Percentiles rank a stretch among this genome's conserved stretches.
These are phyloP conservation scores for Pseudomyrmex cubaensis DNA, from an alignment of 1,140 invertebrate genomes.

Conservation along the genomic window DNA sequence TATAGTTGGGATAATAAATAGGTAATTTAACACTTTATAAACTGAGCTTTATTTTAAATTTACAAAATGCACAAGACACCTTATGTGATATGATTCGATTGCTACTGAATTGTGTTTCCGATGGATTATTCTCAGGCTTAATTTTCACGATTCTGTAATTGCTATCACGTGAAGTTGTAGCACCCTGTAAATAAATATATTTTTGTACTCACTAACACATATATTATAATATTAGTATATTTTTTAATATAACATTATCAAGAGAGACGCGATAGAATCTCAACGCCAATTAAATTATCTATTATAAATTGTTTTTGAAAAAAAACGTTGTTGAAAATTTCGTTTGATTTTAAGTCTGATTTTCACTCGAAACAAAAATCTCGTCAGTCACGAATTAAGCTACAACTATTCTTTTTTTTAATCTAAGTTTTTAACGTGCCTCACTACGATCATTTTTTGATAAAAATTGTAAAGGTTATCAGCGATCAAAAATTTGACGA, in stretches of 20 bases:
- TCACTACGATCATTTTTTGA: too few species aligned
- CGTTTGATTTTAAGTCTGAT: background rate
- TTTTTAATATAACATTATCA: too few species aligned
- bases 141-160: conserved; percentile 87
- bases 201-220: background rate
- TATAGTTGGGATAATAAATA: background rate
- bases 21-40: background rate
- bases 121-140: conserved; percentile 83
- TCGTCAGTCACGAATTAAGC: conserved; percentile 13
- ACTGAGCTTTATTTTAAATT: conserved; percentile 1
- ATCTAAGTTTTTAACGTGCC: too few species aligned
- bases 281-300: too few species aligned
- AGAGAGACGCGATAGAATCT: too few species aligned
- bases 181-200: conserved; percentile 84
- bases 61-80: conserved; percentile 67
- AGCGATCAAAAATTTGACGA: conserved; percentile 9
- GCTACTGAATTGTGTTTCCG: conserved; percentile 80
- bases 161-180: conserved; percentile 85
- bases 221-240: background rate
- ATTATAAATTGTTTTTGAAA: too few species aligned
- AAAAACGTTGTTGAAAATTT: too few species aligned
- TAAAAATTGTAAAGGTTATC: conserved; percentile 21
- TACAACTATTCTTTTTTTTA: background rate
- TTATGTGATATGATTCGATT: conserved; percentile 89
- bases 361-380: conserved; percentile 1